Evolutionary conservation across 2,888 invertebrate genomes (phyloP), one percentile per base, ranked within the genome.

Genomic region (Conus canariensis): DNA sequence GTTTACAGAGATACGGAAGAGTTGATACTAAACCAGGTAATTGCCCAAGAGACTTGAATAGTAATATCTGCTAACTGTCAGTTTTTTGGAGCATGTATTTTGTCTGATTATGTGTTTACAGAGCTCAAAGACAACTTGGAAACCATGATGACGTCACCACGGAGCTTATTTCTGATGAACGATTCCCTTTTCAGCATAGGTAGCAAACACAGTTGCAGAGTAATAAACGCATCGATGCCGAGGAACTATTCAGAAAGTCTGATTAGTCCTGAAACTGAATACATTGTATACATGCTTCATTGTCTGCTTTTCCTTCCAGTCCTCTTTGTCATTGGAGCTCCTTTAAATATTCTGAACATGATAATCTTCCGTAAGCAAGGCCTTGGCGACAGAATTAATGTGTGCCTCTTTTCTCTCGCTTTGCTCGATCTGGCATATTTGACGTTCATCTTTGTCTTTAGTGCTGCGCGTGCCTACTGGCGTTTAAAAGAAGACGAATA

Each of bases 381-480:
- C 7, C 87, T 87, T 25, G 25, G 25, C 5, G 85, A 85, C 12
- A 60, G 85, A 60, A 85, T 85, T 16, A 60, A 60, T 3, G 25
- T 85, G 25, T 85, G 85, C 25, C 85, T 85, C 60, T 85, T 85
- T 22, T 85, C 85, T 1, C 59, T 85, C 25, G 59, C 85, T 25
- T 7, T 85, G 60, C n/a, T 60, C 12, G 85, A 85, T 25, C 60
- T 85, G 14, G 6, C 25, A 3, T 85, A 85, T 12, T 56, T 85
- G 25, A 6, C 25, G 22, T 16, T 85, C 14, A 10, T 85, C 85
- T 60, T 85, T 16, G 60, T 85, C 60, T 85, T 60, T 56, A 22
- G 30, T 30, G 25, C 85, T 10, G 89, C 82, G 14, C 60, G 83
- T 9, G 64, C 64, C 16, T 89, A 89, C 89, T 58, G 56, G 85